These are phyloP conservation scores for Microtus ochrogaster DNA, from an alignment of 2,113 vertebrate genomes.

Conservation along the genomic window DNA sequence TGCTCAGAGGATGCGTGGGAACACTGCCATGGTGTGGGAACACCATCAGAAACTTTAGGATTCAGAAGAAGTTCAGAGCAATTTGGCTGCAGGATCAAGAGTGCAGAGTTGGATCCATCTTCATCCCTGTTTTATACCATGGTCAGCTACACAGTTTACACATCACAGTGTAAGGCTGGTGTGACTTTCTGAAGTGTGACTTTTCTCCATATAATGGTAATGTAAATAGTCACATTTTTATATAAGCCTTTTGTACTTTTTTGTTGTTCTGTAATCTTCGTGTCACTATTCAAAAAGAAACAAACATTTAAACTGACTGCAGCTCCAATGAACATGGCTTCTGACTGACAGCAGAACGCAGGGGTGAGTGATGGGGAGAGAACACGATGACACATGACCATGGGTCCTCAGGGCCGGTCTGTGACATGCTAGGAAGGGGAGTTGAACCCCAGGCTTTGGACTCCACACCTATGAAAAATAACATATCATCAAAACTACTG, in stretches of 20 bases:
- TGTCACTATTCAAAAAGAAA: background rate
- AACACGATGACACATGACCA: fast-evolving
- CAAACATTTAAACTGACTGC: no score
- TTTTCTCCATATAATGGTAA: fast-evolving
- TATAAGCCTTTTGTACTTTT: no score
- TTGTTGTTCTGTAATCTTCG: background rate
- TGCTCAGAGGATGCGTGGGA: background rate
- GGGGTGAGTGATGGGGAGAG: background rate
- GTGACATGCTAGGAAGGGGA: no score
- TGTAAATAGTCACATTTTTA: background rate
- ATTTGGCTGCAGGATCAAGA: background rate
- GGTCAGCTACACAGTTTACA: background rate
- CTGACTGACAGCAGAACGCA: background rate
- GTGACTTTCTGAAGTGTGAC: background rate
- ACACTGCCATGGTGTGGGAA: no score
- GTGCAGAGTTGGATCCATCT: no score
- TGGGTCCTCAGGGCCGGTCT: background rate
- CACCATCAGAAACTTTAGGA: background rate
- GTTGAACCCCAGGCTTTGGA: background rate
- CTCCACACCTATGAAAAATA: background rate
- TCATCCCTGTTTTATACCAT: background rate
- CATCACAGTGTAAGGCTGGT: background rate
- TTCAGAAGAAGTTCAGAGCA: no score
- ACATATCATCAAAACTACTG: background rate
- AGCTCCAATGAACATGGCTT: no score